Conservation (phyloP, 2,888 invertebrate genomes). For the Creontiades dilutus region DNA sequence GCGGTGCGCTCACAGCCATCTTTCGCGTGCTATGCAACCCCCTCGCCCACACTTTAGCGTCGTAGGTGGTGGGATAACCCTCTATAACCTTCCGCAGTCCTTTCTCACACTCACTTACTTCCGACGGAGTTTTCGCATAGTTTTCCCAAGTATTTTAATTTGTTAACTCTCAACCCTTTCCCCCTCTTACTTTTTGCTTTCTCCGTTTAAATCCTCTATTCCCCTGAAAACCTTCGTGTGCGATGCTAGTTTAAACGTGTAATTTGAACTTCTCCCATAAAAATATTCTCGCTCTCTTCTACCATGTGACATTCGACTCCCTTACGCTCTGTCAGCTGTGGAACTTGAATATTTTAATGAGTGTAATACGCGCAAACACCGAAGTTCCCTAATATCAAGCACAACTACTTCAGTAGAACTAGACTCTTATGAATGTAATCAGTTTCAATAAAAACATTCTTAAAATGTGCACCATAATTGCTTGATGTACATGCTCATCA, state of each 20-base stretch:
- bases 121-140: conserved; percentile 68
- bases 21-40: not conserved
- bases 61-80: not conserved
- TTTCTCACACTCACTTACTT: conserved; percentile 43
- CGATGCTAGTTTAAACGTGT: conserved; percentile 44
- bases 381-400: too few species aligned
- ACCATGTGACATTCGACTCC: not conserved
- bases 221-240: conserved; percentile 9
- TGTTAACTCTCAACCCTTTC: conserved; percentile 34
- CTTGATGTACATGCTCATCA: too few species aligned
- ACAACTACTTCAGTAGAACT: too few species aligned
- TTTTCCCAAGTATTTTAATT: conserved; percentile 73
- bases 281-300: conserved; percentile 45
- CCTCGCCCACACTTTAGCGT: not conserved
- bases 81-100: not conserved
- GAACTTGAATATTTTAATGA: not conserved
- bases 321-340: not conserved
- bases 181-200: not conserved
- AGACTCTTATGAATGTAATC: too few species aligned
- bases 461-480: too few species aligned
- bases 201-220: not conserved
- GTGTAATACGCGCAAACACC: not conserved
- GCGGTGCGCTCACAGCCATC: not conserved
- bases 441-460: too few species aligned
- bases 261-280: conserved; percentile 58